Base-by-base conservation (phyloP, 2,888 invertebrate genomes). In the Melanotus villosus region DNA sequence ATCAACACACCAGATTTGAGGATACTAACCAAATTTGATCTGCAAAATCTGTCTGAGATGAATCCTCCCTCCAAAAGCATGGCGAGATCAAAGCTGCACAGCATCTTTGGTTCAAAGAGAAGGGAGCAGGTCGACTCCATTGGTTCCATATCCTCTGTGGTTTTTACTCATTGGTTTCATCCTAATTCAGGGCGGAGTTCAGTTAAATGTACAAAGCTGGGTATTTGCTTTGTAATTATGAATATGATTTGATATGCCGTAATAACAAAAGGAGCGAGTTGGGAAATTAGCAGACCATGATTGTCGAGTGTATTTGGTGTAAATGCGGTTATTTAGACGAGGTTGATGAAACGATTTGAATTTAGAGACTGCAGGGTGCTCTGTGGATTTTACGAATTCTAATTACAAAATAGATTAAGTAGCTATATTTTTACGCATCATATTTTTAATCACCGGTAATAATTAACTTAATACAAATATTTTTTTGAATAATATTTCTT, bases 191-290 rank as follows among this genome's bases (percentile, higher is more conserved):
- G 78, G 78, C 76, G 74, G 69, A 67, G 68, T 66, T 32, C 30
- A 47, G 66, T 67, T 78, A 77, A 77, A 77, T 71, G 74, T 74
- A 74, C 73, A 71, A 75, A 72, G 71, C 71, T 47, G 71, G 66
- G 68, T 84, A 82, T 84, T 84, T 84, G 84, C 84, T 82, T 83
- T 83, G 84, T 83, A 84, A 85, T 85, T 85, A 85, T 84, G 84
- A 84, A 84, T 84, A 84, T 85, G 84, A 84, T 85, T 84, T 84
- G 78, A 77, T 79, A 78, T 78, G 77, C 78, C 74, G 84, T 83
- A 82, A 83, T 83, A 83, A 83, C 81, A 81, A 81, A 81, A 82
- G 83, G 80, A 82, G 78, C 77, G 80, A 78, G 82, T 76, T 74
- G 80, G 81, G 82, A 81, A 82, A 83, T 83, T 83, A 83, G 82